Conservation (phyloP, 1,140 invertebrate species). For the Physella acuta region DNA sequence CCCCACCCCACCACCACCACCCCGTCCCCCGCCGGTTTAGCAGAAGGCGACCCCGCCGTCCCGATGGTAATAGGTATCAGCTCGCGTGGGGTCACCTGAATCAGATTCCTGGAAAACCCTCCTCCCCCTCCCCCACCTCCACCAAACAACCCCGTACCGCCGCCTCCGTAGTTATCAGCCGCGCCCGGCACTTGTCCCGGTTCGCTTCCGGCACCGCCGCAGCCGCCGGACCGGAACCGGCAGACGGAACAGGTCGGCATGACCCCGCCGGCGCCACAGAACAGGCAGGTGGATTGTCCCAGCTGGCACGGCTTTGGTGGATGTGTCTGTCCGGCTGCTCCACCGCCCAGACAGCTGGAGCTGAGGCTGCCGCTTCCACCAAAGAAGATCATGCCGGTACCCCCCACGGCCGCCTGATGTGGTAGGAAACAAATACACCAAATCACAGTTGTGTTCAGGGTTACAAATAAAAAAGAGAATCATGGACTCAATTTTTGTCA, state of each 20-base stretch:
- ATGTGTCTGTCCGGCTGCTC: slow-evolving; percentile 28
- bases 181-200: background rate
- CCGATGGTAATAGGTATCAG: slow-evolving; percentile 22
- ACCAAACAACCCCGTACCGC: slow-evolving; percentile 24
- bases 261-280: slow-evolving; percentile 30
- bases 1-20: slow-evolving; percentile 31
- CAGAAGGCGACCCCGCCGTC: slow-evolving; percentile 19
- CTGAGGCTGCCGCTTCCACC: slow-evolving; percentile 26
- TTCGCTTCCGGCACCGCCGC: slow-evolving; percentile 19
- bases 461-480: too few species aligned
- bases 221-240: slow-evolving; percentile 21
- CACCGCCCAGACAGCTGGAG: slow-evolving; percentile 29
- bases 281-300: slow-evolving; percentile 19
- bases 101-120: slow-evolving; percentile 25
- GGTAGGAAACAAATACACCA: background rate
- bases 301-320: slow-evolving; percentile 14
- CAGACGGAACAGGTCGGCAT: slow-evolving; percentile 21
- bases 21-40: slow-evolving; percentile 20
- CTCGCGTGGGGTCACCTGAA: slow-evolving; percentile 24
- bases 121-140: slow-evolving; percentile 29
- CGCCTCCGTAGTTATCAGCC: slow-evolving; percentile 31
- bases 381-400: slow-evolving; percentile 25
- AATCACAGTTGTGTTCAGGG: too few species aligned
- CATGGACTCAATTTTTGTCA: too few species aligned
- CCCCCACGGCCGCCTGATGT: slow-evolving; percentile 24